These are phyloP conservation scores for Cremastinae sp. DNA, from an alignment of 2,888 invertebrate genomes.

Conservation along the genomic window DNA sequence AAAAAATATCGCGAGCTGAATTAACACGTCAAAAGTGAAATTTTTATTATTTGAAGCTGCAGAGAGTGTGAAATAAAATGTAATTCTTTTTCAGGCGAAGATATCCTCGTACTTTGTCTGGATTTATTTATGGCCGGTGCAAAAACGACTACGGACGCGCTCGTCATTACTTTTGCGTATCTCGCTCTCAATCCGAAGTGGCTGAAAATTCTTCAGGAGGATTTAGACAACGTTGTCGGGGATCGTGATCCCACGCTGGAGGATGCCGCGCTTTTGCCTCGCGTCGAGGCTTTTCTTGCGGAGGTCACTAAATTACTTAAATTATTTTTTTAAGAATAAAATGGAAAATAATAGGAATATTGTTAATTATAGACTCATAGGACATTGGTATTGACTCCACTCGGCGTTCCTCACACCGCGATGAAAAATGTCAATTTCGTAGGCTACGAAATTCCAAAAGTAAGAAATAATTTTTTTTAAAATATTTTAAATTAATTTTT, in stretches of 20 bases:
- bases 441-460: conserved; percentile 81
- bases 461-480: conserved; percentile 58
- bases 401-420: conserved; percentile 82
- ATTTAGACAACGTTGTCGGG: conserved; percentile 84
- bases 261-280: conserved; percentile 80
- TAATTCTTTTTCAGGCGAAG: conserved; percentile 72
- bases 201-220: conserved; percentile 82
- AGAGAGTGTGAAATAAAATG: no score
- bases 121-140: conserved; percentile 87
- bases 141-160: conserved; percentile 86
- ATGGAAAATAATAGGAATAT: conserved; percentile 30
- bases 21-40: conserved; percentile 4
- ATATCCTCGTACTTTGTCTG: conserved; percentile 81
- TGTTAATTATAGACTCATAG: conserved; percentile 81
- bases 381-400: conserved; percentile 80
- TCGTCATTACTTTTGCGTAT: conserved; percentile 83
- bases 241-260: conserved; percentile 81
- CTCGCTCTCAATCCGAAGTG: conserved; percentile 83
- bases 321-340: background rate
- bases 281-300: conserved; percentile 75
- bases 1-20: conserved; percentile 17
- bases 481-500: conserved; percentile 51
- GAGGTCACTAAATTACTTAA: conserved; percentile 69
- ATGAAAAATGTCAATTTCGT: conserved; percentile 78
- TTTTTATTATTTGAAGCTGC: background rate